phyloP scores from a whole-genome alignment of 1,140 invertebrate species.

The Acromyrmex heyeri region DNA sequence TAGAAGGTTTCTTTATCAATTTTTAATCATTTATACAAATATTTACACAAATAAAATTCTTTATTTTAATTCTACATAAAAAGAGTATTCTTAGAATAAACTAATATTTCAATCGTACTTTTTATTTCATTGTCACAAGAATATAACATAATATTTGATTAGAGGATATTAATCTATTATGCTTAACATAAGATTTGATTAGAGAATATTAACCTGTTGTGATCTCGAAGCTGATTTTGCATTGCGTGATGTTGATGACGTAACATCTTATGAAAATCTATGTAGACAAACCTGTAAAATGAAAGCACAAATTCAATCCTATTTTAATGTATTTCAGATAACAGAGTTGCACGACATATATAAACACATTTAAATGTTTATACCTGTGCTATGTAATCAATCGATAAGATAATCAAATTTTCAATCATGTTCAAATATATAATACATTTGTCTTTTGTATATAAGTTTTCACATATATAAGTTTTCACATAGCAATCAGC shows the following conservation, averaged over 20 bases:
- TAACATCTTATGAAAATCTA: constrained; percentile 75
- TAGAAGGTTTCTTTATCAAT: neutral
- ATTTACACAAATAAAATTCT: neutral
- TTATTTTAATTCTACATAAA: neutral
- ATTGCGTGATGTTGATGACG: constrained; percentile 81
- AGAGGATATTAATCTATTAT: constrained; percentile 75
- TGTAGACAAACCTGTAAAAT: constrained; percentile 33
- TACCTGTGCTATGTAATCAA: neutral
- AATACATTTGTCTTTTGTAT: neutral
- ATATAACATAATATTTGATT: neutral
- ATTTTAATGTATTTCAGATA: constrained; percentile 7
- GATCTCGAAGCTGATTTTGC: constrained; percentile 81
- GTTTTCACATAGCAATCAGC: neutral
- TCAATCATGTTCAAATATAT: neutral
- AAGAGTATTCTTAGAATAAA: neutral
- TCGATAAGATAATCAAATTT: neutral
- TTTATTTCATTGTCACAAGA: neutral
- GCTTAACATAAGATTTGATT: neutral
- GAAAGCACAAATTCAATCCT: neutral
- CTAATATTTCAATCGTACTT: neutral
- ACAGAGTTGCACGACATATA: neutral
- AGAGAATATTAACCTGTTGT: constrained; percentile 75
- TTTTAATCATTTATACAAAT: neutral
- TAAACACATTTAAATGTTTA: neutral
- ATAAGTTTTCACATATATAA: neutral